A percentile compares a stretch with the other conserved stretches of the same genome.
These are phyloP conservation scores for Bubo blakistoni DNA, from an alignment of 2,113 vertebrate genomes.

Conservation along the genomic window DNA sequence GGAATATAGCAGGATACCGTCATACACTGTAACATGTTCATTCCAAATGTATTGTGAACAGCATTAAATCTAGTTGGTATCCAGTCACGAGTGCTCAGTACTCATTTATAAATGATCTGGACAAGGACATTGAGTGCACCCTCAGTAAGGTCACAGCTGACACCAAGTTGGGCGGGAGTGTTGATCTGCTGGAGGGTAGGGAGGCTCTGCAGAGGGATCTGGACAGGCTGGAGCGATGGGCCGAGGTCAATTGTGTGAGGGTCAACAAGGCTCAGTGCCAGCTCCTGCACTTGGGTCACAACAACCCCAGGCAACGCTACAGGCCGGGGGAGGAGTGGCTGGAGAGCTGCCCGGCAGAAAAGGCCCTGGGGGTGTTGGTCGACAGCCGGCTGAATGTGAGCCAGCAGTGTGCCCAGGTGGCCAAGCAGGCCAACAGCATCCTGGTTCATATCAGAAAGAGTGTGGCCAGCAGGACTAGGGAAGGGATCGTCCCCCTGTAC, in stretches of 20 bases:
- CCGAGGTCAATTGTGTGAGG: neutral
- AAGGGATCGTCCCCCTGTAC: neutral
- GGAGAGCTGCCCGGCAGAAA: neutral
- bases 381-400: rapidly evolving
- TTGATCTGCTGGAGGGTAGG: neutral
- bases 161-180: neutral
- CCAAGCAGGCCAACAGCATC: neutral
- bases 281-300: neutral
- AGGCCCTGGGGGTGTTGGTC: neutral
- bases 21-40: neutral
- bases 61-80: neutral
- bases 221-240: neutral
- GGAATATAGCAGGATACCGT: neutral
- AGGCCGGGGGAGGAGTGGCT: neutral
- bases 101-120: neutral
- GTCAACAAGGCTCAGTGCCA: neutral
- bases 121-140: rapidly evolving
- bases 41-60: neutral
- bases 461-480: neutral
- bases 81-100: neutral
- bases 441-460: neutral
- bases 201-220: neutral
- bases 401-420: neutral
- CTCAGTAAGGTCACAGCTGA: neutral
- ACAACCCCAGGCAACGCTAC: rapidly evolving